Base-by-base conservation (phyloP, 2,113 vertebrate genomes). In the Alectura lathami region DNA sequence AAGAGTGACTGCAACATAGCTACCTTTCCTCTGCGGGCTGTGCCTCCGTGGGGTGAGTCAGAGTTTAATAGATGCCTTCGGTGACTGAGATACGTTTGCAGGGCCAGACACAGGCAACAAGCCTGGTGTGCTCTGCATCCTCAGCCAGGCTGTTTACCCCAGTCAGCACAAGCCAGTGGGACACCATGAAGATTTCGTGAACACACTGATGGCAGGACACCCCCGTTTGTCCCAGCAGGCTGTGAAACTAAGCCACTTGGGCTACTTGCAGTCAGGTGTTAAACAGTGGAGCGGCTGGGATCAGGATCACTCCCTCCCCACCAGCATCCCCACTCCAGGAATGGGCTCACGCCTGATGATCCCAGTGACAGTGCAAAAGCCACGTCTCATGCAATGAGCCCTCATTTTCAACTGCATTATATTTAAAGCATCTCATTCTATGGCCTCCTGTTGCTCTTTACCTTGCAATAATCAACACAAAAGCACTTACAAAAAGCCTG, bases 371-470 rank as follows among this genome's bases (percentile, higher is more conserved):
- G 38, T 84, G 62, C 36, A 51, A 62, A 83, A 89, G 23, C 64
- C 74, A 27, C 1, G 0, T 27, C 32, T 86, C 72, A 8, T 11
- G 1, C 45, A 78, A 67, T 27, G 29, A 93, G 30, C 43, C 24
- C 78, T 77, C 32, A 86, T 81, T 93, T 89, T 48, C 43, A 53
- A 40, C n/a, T 47, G 26, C 18, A 51, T 88, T 77, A 15, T 56
- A 53, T 78, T 91, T 86, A 47, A 90, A 93, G 15, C 5, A 3
- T 15, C 38, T 86, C n/a, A 36, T 89, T 51, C 54, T 78, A 6
- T 23, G 86, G 76, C 64, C 63, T 84, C 47, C 73, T 88, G 66
- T 75, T 60, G n/a, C 14, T 72, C 78, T 87, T 72, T 60, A 67
- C 30, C 45, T 93, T 67, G 29, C 14, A 23, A 36, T 21, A 53